phyloP scores from a whole-genome alignment of 2,888 invertebrate species.

The Pristionchus arcanus region DNA sequence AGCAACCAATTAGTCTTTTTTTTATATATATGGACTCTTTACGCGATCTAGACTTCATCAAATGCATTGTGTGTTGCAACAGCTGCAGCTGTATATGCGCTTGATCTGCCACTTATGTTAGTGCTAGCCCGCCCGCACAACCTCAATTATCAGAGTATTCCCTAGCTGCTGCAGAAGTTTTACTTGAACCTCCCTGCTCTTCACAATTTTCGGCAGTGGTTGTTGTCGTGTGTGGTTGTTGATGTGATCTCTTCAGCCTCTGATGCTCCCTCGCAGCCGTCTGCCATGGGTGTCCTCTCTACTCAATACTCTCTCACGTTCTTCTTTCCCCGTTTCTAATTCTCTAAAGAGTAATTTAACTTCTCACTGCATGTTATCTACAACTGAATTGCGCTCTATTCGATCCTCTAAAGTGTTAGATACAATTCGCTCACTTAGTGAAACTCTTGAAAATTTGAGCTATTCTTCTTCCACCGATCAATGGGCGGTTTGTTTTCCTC shows the following conservation, averaged over 20 bases:
- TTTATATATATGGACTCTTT: too few species aligned
- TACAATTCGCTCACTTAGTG: not conserved
- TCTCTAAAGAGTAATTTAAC: not conserved
- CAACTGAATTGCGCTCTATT: too few species aligned
- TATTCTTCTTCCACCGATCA: slow-evolving; percentile 58
- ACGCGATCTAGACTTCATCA: too few species aligned
- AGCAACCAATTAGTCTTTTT: too few species aligned
- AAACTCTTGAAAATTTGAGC: not conserved
- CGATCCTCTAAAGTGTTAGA: not conserved
- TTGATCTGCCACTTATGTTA: too few species aligned
- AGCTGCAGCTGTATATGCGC: too few species aligned
- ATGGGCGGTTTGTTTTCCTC: slow-evolving; percentile 59
- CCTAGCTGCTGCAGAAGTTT: not conserved
- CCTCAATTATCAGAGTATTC: too few species aligned
- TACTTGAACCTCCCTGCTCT: not conserved
- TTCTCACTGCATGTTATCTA: slow-evolving; percentile 2
- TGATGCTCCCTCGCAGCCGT: not conserved
- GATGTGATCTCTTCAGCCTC: slow-evolving; percentile 15
- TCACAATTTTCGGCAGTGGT: not conserved
- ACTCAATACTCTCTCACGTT: not conserved
- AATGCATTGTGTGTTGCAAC: too few species aligned
- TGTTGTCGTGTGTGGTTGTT: not conserved
- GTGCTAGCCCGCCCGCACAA: too few species aligned
- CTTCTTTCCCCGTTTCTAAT: not conserved
- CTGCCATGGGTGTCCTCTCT: not conserved